Evolutionary conservation across 2,888 invertebrate genomes (phyloP).

Genomic region (Limnephilus rhombicus): DNA sequence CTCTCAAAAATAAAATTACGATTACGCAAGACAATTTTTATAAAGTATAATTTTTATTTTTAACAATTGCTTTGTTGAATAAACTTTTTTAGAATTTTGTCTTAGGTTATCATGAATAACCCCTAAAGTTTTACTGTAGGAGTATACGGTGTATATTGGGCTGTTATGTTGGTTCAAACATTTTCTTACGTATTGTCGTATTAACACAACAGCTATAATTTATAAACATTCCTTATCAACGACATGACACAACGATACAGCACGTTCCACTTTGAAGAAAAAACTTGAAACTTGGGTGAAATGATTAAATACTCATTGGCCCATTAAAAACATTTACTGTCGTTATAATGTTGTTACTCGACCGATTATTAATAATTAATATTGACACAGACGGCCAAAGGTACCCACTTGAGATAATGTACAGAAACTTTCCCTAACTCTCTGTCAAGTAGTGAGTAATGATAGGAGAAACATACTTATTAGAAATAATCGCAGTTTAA

Average conservation of each 20-base stretch:
- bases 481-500: background rate
- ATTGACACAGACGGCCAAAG: background rate
- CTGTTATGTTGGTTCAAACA: background rate
- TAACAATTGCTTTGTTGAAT: too few relatives aligned
- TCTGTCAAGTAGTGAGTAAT: background rate
- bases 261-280: background rate
- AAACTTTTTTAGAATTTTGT: too few relatives aligned
- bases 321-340: background rate
- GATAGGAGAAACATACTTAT: background rate
- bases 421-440: background rate
- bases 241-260: too few relatives aligned
- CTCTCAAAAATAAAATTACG: too few relatives aligned
- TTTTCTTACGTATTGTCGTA: background rate
- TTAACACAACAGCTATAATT: background rate
- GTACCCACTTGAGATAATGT: background rate
- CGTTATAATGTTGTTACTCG: background rate
- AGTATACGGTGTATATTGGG: too few relatives aligned
- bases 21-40: too few relatives aligned
- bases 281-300: background rate
- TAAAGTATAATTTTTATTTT: too few relatives aligned
- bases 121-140: too few relatives aligned
- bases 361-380: background rate
- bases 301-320: background rate
- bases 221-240: background rate
- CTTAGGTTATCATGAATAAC: too few relatives aligned